phyloP scores from a whole-genome alignment of 2,113 vertebrate species.

The Daboia siamensis region DNA sequence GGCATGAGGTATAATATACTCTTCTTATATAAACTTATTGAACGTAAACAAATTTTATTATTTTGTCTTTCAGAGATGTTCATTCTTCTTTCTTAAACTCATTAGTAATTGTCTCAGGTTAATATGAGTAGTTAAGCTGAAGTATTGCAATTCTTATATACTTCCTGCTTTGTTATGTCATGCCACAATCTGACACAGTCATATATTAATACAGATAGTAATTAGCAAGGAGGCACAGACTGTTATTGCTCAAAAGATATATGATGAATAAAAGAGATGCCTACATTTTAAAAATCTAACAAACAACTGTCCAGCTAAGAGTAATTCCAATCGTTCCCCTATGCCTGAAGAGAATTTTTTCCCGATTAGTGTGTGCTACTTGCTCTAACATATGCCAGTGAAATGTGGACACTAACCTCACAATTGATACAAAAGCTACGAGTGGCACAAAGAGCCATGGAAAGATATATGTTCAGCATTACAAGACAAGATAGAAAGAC shows the following conservation, averaged over 20 bases:
- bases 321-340: background rate
- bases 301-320: background rate
- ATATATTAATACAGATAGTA: background rate
- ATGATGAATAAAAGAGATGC: background rate
- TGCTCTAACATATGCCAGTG: no score
- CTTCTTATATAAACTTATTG: background rate
- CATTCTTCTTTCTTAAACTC: background rate
- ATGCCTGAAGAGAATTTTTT: no score
- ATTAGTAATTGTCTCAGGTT: background rate
- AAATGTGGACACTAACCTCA: no score
- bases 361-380: no score
- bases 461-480: no score
- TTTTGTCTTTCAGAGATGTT: background rate
- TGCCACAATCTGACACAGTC: background rate
- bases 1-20: background rate
- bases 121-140: background rate
- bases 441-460: no score
- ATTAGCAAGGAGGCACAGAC: background rate
- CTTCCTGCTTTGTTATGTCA: background rate
- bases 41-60: background rate
- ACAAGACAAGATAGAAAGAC: no score
- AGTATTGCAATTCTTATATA: background rate
- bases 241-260: background rate
- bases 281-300: background rate
- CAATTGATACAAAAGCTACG: no score